Percentiles rank a stretch among this genome's conserved stretches.
phyloP scores from a whole-genome alignment of 2,113 vertebrate genomes.

The Formicarius rufipectus region DNA sequence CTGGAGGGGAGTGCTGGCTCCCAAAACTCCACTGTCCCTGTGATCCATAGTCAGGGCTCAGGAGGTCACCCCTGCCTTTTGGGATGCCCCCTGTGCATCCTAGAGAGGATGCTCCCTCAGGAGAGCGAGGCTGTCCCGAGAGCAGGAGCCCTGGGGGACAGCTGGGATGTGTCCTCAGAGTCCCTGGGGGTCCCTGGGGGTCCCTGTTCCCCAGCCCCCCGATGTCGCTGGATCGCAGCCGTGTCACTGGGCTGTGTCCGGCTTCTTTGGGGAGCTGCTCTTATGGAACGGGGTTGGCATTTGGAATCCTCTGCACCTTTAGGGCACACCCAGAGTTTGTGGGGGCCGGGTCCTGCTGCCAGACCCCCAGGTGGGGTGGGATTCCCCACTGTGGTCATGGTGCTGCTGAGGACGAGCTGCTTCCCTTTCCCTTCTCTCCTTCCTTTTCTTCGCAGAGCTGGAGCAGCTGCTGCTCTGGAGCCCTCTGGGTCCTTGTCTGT shows the following conservation, averaged over 20 bases:
- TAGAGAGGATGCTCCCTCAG: neutral
- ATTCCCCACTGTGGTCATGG: neutral
- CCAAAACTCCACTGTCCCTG: accelerated
- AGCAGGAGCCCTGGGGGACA: neutral
- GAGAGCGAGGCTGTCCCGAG: neutral
- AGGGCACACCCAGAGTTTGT: neutral
- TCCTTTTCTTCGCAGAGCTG: neutral
- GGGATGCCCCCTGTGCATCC: neutral
- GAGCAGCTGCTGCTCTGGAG: neutral
- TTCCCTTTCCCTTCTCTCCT: neutral
- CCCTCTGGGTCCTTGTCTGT: neutral
- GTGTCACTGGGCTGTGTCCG: neutral
- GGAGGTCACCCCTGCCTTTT: neutral
- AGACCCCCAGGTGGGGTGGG: neutral
- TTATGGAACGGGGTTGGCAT: neutral
- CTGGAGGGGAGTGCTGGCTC: neutral
- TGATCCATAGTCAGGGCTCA: neutral
- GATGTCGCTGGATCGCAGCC: accelerated
- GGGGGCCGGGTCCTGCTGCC: neutral
- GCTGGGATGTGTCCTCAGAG: accelerated
- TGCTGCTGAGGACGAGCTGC: neutral
- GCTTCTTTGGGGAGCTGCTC: too few species aligned
- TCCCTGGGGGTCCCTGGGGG: accelerated
- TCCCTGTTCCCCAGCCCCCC: neutral
- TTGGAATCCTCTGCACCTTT: neutral